Base-by-base conservation (phyloP, 2,113 vertebrate genomes). In the Tychaedon coryphoeus region DNA sequence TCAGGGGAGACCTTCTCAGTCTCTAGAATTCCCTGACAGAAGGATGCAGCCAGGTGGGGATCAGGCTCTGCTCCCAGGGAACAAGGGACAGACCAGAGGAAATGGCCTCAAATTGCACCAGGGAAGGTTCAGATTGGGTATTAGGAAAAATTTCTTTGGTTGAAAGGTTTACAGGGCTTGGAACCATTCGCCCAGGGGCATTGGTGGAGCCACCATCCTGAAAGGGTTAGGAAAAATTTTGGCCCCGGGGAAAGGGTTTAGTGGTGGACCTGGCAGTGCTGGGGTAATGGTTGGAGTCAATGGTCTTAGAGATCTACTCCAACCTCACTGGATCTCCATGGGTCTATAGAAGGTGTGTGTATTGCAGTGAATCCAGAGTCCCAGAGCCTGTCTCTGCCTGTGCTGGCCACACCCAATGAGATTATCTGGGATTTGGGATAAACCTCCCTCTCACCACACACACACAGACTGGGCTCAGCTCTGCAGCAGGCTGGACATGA, bases 41-140 rank as follows among this genome's bases (percentile, higher is more conserved):
- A 79, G 25, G 6, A 2, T 2, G 34, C 29, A 71, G n/a, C 74
- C 25, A 6, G 47, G n/a, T 17, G 8, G 7, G 40, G 10, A 6
- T 34, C 3, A 0, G 10, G 34, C 48, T 71, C 29, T n/a, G 19
- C 29, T 8, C 29, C 16, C 29, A 56, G n/a, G 29, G 4, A 54
- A 54, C 6, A 40, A 31, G 14, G 13, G 13, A 57, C 29, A 69
- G 1, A 62, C 40, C n/a, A 22, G 38, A 40, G 28, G 28, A 53
- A 81, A 60, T 0, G 0, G n/a, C 9, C n/a, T 67, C 23, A 6
- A 45, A 28, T 16, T n/a, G 16, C 45, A 53, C 10, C 51, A 66
- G 45, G 6, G 6, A 33, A 66, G 19, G 28, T 58, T 66, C 38
- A 45, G 10, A 24, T 10, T 25, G 23, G 19, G 0, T 51, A 38